Conservation (phyloP, 2,888 invertebrate genomes). For the Artemia sinica region DNA sequence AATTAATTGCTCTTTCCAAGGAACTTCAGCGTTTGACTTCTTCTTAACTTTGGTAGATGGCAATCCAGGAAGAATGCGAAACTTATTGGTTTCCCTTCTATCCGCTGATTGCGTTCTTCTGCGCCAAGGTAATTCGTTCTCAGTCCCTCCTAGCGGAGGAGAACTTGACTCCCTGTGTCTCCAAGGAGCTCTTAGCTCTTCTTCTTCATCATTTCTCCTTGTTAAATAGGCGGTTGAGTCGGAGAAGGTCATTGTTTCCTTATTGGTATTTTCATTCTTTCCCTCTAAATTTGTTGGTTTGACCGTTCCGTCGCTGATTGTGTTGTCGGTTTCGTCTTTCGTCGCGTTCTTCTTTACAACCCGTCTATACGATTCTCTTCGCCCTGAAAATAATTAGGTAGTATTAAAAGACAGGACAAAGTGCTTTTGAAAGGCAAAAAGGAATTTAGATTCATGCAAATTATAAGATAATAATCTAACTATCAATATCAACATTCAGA, state of each 20-base stretch:
- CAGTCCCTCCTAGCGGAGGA: neutral
- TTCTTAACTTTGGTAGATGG: neutral
- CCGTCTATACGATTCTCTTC: neutral
- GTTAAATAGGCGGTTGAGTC: neutral
- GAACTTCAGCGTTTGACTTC: slow-evolving; percentile 13
- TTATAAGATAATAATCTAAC: too few species aligned
- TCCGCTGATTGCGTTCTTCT: slow-evolving; percentile 3
- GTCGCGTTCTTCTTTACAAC: slow-evolving; percentile 10
- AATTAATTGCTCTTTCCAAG: slow-evolving; percentile 8
- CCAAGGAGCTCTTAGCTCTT: slow-evolving; percentile 8
- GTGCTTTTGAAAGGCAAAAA: too few species aligned
- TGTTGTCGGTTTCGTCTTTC: neutral
- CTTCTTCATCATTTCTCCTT: neutral
- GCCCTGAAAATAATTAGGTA: neutral
- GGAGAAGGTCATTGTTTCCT: neutral
- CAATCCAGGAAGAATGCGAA: slow-evolving; percentile 3
- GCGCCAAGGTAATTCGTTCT: neutral
- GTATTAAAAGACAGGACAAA: too few species aligned
- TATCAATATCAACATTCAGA: too few species aligned
- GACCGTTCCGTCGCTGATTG: neutral
- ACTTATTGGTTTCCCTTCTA: neutral
- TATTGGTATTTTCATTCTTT: neutral
- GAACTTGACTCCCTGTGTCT: neutral
- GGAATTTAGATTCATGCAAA: too few species aligned
- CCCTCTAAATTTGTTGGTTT: neutral